Conservation (phyloP, 2,113 vertebrate genomes). For the Takifugu bimaculatus region DNA sequence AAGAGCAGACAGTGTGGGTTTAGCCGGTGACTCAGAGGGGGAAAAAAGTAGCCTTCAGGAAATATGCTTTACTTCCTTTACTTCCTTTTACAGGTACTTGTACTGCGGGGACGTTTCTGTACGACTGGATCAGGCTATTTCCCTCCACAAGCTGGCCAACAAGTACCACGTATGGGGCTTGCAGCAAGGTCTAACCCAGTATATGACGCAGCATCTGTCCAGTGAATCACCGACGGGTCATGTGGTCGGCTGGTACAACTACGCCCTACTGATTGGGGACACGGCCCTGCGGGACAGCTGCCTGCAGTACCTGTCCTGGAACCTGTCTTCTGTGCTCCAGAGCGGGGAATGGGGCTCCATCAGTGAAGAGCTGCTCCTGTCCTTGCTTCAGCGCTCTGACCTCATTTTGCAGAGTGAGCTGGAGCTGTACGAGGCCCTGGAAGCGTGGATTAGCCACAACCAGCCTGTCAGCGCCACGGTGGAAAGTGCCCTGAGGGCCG, state of each 20-base stretch:
- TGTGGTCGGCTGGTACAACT: slow-evolving; percentile 93
- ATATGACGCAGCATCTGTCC: slow-evolving; percentile 88
- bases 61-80: slow-evolving; percentile 4
- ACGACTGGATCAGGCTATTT: slow-evolving; percentile 85
- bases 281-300: slow-evolving; percentile 83
- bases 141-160: slow-evolving; percentile 88
- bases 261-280: slow-evolving; percentile 83
- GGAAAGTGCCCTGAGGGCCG: slow-evolving; percentile 78
- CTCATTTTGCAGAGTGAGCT: slow-evolving; percentile 91
- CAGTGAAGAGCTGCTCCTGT: slow-evolving; percentile 84
- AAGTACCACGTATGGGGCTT: slow-evolving; percentile 85
- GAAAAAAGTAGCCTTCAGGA: slow-evolving; percentile 3
- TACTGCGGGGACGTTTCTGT: slow-evolving; percentile 90
- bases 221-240: slow-evolving; percentile 87
- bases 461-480: slow-evolving; percentile 74
- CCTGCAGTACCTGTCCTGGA: slow-evolving; percentile 95
- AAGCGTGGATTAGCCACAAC: slow-evolving; percentile 83
- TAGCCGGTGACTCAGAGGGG: slow-evolving; percentile 49
- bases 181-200: slow-evolving; percentile 86
- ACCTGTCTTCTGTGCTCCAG: slow-evolving; percentile 86
- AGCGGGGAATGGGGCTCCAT: slow-evolving; percentile 86
- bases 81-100: slow-evolving; percentile 80
- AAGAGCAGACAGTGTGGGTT: slow-evolving; percentile 47
- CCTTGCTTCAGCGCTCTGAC: slow-evolving; percentile 90
- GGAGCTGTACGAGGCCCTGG: slow-evolving; percentile 88